Percentiles rank a stretch among this genome's conserved stretches.
phyloP scores from a whole-genome alignment of 2,888 invertebrate genomes.

The Heliconius sara region DNA sequence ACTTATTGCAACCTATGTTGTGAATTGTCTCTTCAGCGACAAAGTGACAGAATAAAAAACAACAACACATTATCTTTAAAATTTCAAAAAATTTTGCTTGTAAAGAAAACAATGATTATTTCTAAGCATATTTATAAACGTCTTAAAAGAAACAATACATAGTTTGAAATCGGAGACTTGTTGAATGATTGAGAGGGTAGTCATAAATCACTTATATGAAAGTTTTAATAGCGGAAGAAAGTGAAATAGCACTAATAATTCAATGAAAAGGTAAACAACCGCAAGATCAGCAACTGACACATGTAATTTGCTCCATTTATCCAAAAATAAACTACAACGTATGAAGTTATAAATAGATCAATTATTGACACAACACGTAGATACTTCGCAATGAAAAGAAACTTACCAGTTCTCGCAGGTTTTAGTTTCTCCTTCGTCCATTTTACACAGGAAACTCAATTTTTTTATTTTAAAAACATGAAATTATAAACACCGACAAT shows the following conservation, averaged over 20 bases:
- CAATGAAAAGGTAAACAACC: slow-evolving; percentile 67
- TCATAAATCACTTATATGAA: not conserved
- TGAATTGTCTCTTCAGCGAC: not conserved
- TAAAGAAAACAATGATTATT: not conserved
- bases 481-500: slow-evolving; percentile 1
- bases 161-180: not conserved
- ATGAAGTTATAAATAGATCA: slow-evolving; percentile 73
- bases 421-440: slow-evolving; percentile 75
- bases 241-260: slow-evolving; percentile 24
- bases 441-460: slow-evolving; percentile 48
- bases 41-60: not conserved
- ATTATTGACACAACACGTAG: slow-evolving; percentile 67
- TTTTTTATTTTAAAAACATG: slow-evolving; percentile 6
- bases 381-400: slow-evolving; percentile 50
- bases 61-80: not conserved
- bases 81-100: not conserved
- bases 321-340: slow-evolving; percentile 78
- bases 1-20: not conserved
- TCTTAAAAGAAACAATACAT: not conserved
- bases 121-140: not conserved
- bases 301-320: slow-evolving; percentile 71
- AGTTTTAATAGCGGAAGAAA: slow-evolving; percentile 1
- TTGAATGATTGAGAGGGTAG: slow-evolving; percentile 29
- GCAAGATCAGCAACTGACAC: slow-evolving; percentile 56
- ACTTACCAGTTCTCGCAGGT: slow-evolving; percentile 82